Evolutionary conservation across 1,140 invertebrate genomes (phyloP), one percentile per base, ranked within the genome.

Genomic region (Aphidius gifuensis): DNA sequence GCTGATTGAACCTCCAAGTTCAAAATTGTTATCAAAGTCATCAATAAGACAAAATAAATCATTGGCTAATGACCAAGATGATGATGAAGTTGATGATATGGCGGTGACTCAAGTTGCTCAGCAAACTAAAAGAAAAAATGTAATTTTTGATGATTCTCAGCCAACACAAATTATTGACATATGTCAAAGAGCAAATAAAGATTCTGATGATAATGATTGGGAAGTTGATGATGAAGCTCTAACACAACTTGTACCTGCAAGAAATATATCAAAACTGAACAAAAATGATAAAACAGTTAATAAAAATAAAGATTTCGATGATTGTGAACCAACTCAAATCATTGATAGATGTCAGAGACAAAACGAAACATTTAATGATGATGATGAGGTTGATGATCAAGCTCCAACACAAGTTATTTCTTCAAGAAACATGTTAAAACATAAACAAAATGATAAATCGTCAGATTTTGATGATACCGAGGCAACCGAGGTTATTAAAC

Each of bases 181-280:
- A 1, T 32, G 4, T 32, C 23, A 32, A 32, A 32, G 23, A n/a
- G 16, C 5, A 23, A 16, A 6, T 7, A n/a, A 2, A 44, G 40
- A 55, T 4, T 46, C 1, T 47, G 5, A 45, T 23, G 23, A 32
- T 45, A 23, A 40, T 21, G 7, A 43, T 21, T 5, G 9, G n/a
- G 51, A 60, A 47, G 68, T 67, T 45, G 49, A 63, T 1, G 65
- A 74, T 50, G 38, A 71, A n/a, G 44, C 23, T 11, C 59, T 46
- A 6, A 74, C 71, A 6, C 73, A 74, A 59, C 16, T 53, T 6
- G 5, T 64, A n/a, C 45, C 59, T 7, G 9, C n/a, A 23, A 16
- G 9, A 49, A 11, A 11, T 11, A 2, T 42, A 9, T 23, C 4
- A 23, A 8, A 21, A 49, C 5, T 40, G 5, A 59, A 49, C 21